Conservation (phyloP, 2,888 invertebrate species). For the Thalpophila matura region DNA sequence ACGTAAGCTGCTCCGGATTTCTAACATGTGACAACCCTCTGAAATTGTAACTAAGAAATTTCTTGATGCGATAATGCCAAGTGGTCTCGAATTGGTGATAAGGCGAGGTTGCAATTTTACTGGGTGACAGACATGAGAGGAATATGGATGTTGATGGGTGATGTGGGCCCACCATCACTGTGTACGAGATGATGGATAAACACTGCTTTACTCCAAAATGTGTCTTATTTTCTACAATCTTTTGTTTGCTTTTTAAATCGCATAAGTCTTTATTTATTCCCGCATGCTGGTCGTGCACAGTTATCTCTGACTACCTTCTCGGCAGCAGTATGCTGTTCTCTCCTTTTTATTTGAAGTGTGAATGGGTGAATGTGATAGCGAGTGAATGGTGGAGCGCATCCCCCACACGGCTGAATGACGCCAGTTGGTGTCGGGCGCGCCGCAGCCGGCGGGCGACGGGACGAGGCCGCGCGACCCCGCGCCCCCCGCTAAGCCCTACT, state of each 20-base stretch:
- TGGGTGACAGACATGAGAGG: slow-evolving; percentile 79
- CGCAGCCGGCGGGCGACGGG: slow-evolving; percentile 38
- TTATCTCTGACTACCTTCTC: slow-evolving; percentile 12
- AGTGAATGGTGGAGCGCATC: slow-evolving; percentile 76
- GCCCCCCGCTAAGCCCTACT: slow-evolving; percentile 16
- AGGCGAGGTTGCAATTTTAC: slow-evolving; percentile 79
- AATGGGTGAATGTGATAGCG: slow-evolving; percentile 54
- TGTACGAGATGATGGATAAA: slow-evolving; percentile 42
- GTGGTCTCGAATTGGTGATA: slow-evolving; percentile 37
- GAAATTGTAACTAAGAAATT: slow-evolving; percentile 76
- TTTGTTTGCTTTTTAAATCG: slow-evolving; percentile 13
- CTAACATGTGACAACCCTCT: slow-evolving; percentile 79
- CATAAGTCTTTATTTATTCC: not conserved
- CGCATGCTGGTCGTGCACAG: not conserved
- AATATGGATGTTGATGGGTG: slow-evolving; percentile 78
- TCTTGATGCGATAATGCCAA: slow-evolving; percentile 20
- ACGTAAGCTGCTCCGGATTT: slow-evolving; percentile 80
- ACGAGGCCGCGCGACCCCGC: slow-evolving; percentile 33
- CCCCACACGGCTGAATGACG: slow-evolving; percentile 76
- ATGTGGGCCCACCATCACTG: slow-evolving; percentile 78
- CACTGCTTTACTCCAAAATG: not conserved
- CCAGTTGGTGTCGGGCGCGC: slow-evolving; percentile 70
- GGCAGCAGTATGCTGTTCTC: slow-evolving; percentile 30
- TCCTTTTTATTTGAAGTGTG: slow-evolving; percentile 18
- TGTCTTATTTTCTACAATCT: slow-evolving; percentile 21